Evolutionary conservation across 2,888 invertebrate species (phyloP), one percentile per base, ranked within the genome.

Genomic region (Heliconius ethilla): DNA sequence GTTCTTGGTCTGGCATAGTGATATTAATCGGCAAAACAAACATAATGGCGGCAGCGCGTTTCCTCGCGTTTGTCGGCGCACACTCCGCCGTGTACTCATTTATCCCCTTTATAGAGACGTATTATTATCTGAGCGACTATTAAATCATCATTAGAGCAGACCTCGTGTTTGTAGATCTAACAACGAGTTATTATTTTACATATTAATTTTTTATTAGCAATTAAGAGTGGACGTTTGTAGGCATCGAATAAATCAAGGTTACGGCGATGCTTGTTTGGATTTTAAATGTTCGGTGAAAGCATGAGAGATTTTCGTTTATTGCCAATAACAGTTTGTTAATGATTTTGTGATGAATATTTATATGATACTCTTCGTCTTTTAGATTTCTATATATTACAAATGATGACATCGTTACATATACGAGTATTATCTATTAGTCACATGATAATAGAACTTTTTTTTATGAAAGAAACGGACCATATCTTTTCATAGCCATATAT

Each of bases 1-100:
- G 29, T 55, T n/a, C 33, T 72, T 25, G 55, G 51, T 67, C 59
- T 13, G 33, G n/a, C 33, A 59, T 59, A 33, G 59, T 78, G 78
- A 40, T 82, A 83, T 85, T 85, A 85, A 86, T 86, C 83, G 83
- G 82, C 83, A 84, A 86, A 85, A 86, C 84, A 86, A 87, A 86
- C 83, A 84, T 86, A 79, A 84, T 83, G 80, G 83, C 84, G 83
- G 82, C 83, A 84, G 83, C 82, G 74, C 29, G 79, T 76, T 81
- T 72, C 76, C 81, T 79, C 79, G 76, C 82, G 51, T 85, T 86
- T 85, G 86, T 85, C 86, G 85, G 88, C 86, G 84, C 82, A 40
- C 67, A 84, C 83, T 83, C 83, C 83, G 81, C 81, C 83, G 83
- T 82, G 81, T 83, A 84, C 84, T 83, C 83, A 86, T 87, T 85